phyloP scores from a whole-genome alignment of 1,140 invertebrate genomes.

The Heliconius eleuchia region DNA sequence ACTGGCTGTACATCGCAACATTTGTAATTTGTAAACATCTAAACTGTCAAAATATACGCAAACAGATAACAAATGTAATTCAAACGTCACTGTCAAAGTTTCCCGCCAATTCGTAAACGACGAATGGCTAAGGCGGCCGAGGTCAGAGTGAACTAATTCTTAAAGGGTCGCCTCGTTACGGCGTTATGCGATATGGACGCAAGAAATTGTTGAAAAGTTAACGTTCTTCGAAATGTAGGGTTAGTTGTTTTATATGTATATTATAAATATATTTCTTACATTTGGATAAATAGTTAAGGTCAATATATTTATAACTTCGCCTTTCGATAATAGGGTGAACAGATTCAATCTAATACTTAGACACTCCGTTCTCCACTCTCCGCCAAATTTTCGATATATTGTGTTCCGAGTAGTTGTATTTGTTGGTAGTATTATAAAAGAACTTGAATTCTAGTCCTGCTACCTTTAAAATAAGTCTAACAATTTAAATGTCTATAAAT shows the following conservation, averaged over 20 bases:
- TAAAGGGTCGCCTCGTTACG: conserved; percentile 60
- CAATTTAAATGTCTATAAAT: too few species aligned
- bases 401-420: too few species aligned
- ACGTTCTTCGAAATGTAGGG: conserved; percentile 22
- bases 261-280: not conserved
- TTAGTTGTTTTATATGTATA: not conserved
- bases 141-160: conserved; percentile 64
- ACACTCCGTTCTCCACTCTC: too few species aligned
- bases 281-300: too few species aligned
- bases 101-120: conserved; percentile 57
- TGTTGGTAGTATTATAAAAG: too few species aligned
- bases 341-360: too few species aligned
- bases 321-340: too few species aligned
- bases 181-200: conserved; percentile 48
- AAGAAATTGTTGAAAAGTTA: conserved; percentile 40
- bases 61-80: conserved; percentile 42
- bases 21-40: conserved; percentile 9
- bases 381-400: too few species aligned
- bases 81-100: conserved; percentile 51
- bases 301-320: too few species aligned
- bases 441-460: too few species aligned
- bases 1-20: not conserved
- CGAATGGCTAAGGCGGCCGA: conserved; percentile 51
- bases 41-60: conserved; percentile 34
- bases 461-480: too few species aligned